Evolutionary conservation across 2,113 vertebrate species (phyloP).

Genomic region (Marmota flaviventris): DNA sequence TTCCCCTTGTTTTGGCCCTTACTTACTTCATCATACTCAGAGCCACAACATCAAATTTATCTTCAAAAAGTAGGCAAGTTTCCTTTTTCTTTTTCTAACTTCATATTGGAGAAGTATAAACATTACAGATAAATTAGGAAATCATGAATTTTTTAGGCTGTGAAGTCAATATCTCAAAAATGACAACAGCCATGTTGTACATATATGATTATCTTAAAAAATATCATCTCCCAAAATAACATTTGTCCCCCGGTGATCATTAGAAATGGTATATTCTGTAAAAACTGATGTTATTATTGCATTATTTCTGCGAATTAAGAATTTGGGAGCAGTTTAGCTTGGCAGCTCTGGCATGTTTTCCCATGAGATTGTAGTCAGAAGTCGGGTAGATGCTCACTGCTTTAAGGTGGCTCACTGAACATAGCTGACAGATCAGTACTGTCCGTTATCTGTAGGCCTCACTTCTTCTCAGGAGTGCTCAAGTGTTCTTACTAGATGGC

Average conservation of each 20-base stretch:
- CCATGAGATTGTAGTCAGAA: neutral
- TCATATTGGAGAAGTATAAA: conserved; percentile 33
- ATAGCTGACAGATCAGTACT: neutral
- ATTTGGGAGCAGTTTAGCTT: neutral
- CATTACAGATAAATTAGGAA: conserved; percentile 32
- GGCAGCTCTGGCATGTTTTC: conserved; percentile 13
- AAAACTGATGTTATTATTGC: neutral
- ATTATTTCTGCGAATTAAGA: neutral
- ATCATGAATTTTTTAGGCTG: neutral
- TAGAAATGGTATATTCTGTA: neutral
- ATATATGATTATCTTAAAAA: conserved; percentile 27
- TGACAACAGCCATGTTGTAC: neutral
- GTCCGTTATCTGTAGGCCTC: neutral
- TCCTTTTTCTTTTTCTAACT: neutral
- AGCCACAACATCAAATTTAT: neutral
- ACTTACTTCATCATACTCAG: neutral
- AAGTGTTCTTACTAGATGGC: neutral
- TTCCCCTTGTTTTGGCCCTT: neutral
- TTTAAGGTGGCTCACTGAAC: neutral
- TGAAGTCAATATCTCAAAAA: conserved; percentile 38
- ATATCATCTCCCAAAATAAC: neutral
- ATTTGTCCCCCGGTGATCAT: neutral
- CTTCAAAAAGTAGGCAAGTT: conserved; percentile 43
- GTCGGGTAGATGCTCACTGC: neutral
- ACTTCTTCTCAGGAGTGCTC: neutral